Conservation (phyloP, 2,113 vertebrate species). For the Sinosuthora webbiana region DNA sequence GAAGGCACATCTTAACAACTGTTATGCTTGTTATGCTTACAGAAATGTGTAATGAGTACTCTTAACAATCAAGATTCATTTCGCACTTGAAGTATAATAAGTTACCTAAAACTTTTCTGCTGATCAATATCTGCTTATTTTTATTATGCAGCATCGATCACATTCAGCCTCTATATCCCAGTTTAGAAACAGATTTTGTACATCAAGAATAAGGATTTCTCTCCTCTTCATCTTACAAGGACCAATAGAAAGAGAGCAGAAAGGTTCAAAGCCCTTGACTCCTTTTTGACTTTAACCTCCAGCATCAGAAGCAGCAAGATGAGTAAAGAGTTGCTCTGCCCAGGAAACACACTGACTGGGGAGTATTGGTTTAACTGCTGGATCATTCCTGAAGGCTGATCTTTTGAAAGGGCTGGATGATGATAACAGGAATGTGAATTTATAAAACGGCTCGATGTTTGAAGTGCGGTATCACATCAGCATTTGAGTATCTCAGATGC, state of each 20-base stretch:
- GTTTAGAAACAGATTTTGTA: background rate
- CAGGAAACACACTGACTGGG: background rate
- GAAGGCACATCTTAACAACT: background rate
- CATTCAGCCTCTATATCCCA: background rate
- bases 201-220: background rate
- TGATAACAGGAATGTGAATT: background rate
- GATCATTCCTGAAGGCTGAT: background rate
- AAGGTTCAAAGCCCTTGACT: background rate
- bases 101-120: background rate
- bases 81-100: background rate
- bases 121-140: background rate
- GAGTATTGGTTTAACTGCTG: background rate
- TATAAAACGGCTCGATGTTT: background rate
- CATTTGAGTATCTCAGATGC: background rate
- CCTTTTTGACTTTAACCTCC: background rate
- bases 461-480: background rate
- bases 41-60: background rate
- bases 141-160: background rate
- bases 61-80: background rate
- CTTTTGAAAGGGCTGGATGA: background rate
- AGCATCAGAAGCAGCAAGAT: background rate
- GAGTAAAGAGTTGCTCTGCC: background rate
- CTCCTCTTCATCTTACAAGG: background rate
- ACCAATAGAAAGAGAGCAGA: background rate
- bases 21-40: rapidly evolving